Percentiles rank a stretch among this genome's conserved stretches.
phyloP scores from a whole-genome alignment of 2,113 vertebrate genomes.

The Orycteropus afer region DNA sequence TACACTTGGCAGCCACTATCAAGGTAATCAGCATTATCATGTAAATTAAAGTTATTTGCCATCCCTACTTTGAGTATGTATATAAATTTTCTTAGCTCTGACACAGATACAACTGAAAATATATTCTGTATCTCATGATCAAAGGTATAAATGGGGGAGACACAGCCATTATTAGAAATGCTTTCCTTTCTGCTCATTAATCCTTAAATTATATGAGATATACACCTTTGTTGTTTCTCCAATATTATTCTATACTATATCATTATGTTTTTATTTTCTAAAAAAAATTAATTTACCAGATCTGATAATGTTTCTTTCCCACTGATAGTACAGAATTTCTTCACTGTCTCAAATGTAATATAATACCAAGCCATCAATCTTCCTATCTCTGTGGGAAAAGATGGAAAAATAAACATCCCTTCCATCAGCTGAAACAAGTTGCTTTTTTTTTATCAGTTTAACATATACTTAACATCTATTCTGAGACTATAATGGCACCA shows the following conservation, averaged over 20 bases:
- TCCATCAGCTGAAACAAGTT: constrained; percentile 28
- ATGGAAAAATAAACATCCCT: constrained; percentile 63
- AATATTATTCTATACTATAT: constrained; percentile 53
- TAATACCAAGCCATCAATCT: constrained; percentile 96
- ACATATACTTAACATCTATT: constrained; percentile 47
- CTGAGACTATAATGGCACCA: neutral
- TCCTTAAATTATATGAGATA: constrained; percentile 44
- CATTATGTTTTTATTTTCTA: constrained; percentile 54
- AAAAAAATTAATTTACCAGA: constrained; percentile 88
- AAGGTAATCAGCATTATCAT: constrained; percentile 18
- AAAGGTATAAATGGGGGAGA: neutral
- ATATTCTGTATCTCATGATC: constrained; percentile 16
- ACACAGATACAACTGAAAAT: constrained; percentile 4
- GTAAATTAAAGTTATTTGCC: neutral
- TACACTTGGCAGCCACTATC: neutral
- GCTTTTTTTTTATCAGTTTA: constrained; percentile 55
- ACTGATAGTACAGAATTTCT: constrained; percentile 90
- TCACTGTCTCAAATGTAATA: constrained; percentile 97
- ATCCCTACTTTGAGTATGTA: neutral
- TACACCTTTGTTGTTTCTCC: neutral
- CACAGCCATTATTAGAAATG: constrained; percentile 24
- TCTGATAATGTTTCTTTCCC: constrained; percentile 94
- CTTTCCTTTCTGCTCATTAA: constrained; percentile 51
- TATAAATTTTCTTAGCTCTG: constrained; percentile 45
- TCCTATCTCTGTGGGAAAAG: constrained; percentile 90